phyloP scores from a whole-genome alignment of 2,113 vertebrate species.

The Oxyura jamaicensis region DNA sequence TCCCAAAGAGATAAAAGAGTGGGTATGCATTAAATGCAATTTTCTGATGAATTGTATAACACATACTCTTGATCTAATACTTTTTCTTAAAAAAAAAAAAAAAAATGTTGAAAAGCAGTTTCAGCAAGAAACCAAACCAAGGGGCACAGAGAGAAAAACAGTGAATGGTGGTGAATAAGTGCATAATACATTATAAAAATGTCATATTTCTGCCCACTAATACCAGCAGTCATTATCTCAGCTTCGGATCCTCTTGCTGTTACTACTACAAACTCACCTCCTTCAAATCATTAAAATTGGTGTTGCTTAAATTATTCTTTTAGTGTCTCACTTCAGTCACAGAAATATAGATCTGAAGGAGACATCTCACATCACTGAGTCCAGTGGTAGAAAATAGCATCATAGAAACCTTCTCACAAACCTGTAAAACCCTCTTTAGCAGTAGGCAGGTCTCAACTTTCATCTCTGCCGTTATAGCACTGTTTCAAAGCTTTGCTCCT shows the following conservation, averaged over 20 bases:
- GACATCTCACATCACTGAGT: background rate
- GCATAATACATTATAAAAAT: background rate
- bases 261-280: background rate
- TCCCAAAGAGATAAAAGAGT: background rate
- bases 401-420: background rate
- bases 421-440: background rate
- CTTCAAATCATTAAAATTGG: background rate
- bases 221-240: background rate
- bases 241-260: background rate
- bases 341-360: background rate
- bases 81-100: background rate
- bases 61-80: background rate
- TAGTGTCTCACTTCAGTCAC: background rate
- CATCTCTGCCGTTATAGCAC: background rate
- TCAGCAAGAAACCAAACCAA: background rate
- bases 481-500: background rate
- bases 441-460: background rate
- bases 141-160: background rate
- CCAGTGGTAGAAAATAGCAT: background rate
- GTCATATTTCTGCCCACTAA: background rate
- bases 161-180: background rate
- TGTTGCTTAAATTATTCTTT: background rate
- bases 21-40: background rate
- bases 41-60: background rate
- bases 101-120: background rate